Base-by-base conservation (phyloP, 2,797 vertebrate genomes). In the Sebastes oblongus region DNA sequence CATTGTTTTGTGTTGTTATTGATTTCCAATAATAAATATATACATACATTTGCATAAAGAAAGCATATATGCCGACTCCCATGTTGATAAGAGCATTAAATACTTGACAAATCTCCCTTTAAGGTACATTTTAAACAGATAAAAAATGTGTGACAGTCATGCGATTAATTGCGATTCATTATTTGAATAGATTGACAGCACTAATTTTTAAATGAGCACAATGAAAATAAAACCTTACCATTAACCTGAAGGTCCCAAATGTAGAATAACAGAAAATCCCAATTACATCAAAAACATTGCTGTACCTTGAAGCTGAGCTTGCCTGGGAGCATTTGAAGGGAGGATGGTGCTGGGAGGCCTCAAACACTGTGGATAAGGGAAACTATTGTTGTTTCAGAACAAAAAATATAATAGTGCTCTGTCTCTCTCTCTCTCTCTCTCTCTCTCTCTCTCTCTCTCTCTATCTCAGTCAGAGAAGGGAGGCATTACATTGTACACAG, bases 351-450 rank as follows among this genome's bases (percentile, higher is more conserved):
- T 75, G 82, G 78, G 83, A 83, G 86, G 91, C 90, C 92, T 85
- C 90, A 89, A 91, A 93, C 78, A 65, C 75, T 59, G 72, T 70
- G 71, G 68, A 95, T 91, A 91, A 94, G 72, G 72, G 86, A 78
- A 86, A 82, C 85, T 83, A 93, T 94, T 94, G 93, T 94, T 92
- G 78, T 80, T 88, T 86, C 55, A 64, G 61, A 88, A 92, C 90
- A 92, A 91, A 78, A 91, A 75, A 75, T 75, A 90, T 83, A 89
- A 86, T 77, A 79, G 82, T 78, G 64, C 72, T 87, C 68, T 81
- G 64, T 87, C 70, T 78, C 61, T 58, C 55, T 74, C 20, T 72
- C 24, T 24, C 54, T 46, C n/a, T n/a, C n/a, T n/a, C n/a, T n/a
- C n/a, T n/a, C 72, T 71, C 22, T 71, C 34, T 46, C 78, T 80